A percentile compares a stretch with the other conserved stretches of the same genome.
These are phyloP conservation scores for Galaxea fascicularis DNA, from an alignment of 92 coral and sea anemone genomes.

Conservation along the genomic window DNA sequence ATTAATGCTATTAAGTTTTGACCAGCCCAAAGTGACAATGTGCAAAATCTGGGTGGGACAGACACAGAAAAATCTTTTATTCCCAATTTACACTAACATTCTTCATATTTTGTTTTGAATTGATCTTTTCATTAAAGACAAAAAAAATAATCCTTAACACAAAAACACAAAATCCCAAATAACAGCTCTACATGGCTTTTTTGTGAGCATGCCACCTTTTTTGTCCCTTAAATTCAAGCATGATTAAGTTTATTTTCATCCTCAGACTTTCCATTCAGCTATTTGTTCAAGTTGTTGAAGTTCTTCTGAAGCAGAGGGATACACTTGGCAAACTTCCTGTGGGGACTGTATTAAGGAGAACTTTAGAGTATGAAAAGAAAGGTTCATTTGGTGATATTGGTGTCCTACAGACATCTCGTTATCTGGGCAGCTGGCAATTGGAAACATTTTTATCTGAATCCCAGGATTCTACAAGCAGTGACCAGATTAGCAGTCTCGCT, in stretches of 20 bases:
- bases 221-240: too few species aligned
- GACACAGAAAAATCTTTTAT: too few species aligned
- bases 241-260: neutral
- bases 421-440: conserved; percentile 75
- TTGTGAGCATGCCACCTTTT: neutral
- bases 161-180: too few species aligned
- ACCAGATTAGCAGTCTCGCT: conserved; percentile 72
- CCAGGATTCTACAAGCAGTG: conserved; percentile 32
- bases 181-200: neutral
- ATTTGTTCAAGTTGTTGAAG: conserved; percentile 79
- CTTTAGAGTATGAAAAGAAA: conserved; percentile 69
- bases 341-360: conserved; percentile 60
- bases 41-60: too few species aligned
- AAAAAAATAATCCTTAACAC: too few species aligned
- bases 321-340: conserved; percentile 64
- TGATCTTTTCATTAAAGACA: too few species aligned
- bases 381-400: conserved; percentile 72
- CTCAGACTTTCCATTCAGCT: conserved; percentile 84
- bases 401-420: conserved; percentile 79
- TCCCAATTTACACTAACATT: too few species aligned
- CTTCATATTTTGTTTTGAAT: too few species aligned
- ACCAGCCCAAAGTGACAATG: too few species aligned
- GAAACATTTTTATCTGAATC: conserved; percentile 39
- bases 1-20: too few species aligned
- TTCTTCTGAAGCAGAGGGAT: conserved; percentile 70